phyloP scores from a whole-genome alignment of 2,888 invertebrate species.

The Phalera bucephala region DNA sequence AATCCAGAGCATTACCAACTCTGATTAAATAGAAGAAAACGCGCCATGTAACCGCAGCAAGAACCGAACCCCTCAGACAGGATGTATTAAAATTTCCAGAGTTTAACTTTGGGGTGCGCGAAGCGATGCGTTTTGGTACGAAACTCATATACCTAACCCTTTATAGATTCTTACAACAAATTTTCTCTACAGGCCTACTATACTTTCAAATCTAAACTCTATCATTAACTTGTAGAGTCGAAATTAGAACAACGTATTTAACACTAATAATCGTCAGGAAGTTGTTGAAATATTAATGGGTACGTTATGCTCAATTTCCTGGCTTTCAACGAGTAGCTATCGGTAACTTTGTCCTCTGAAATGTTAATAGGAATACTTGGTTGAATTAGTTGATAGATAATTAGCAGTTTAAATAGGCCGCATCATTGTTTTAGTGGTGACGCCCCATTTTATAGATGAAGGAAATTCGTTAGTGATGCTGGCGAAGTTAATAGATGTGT shows the following conservation, averaged over 20 bases:
- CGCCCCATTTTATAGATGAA: not conserved
- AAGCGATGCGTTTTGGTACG: constrained; percentile 59
- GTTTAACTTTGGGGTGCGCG: constrained; percentile 66
- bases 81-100: constrained; percentile 71
- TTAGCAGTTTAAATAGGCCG: constrained; percentile 31
- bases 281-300: constrained; percentile 78
- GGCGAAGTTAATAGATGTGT: too few relatives aligned
- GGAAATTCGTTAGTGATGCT: too few relatives aligned
- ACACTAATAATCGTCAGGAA: constrained; percentile 65
- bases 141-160: constrained; percentile 34
- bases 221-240: constrained; percentile 18
- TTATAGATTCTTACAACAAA: constrained; percentile 43
- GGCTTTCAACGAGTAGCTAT: constrained; percentile 72
- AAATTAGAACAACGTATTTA: constrained; percentile 23
- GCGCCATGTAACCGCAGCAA: constrained; percentile 40
- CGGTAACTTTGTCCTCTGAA: constrained; percentile 66
- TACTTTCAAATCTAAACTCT: constrained; percentile 33
- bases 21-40: constrained; percentile 7
- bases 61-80: constrained; percentile 46
- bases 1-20: too few relatives aligned
- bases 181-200: constrained; percentile 36
- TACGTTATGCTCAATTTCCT: constrained; percentile 79
- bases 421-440: constrained; percentile 19
- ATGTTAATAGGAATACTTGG: constrained; percentile 45
- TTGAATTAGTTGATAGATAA: constrained; percentile 43